Conservation (phyloP, 2,888 invertebrate genomes). For the Synergus gifuensis region DNA sequence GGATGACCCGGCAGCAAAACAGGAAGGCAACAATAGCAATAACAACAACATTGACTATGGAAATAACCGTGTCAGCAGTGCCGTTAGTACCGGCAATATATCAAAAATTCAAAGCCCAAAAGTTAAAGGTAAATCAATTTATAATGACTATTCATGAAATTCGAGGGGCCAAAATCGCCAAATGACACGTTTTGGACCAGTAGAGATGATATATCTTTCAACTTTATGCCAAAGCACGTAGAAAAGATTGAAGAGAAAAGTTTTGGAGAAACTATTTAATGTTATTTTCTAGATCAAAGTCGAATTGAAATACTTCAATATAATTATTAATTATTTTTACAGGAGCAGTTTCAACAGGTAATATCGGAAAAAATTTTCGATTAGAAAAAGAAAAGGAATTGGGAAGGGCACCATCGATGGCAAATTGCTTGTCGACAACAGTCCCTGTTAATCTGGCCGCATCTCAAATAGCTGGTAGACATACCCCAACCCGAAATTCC, state of each 20-base stretch:
- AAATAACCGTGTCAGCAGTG: conserved; percentile 68
- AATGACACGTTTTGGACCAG: conserved; percentile 41
- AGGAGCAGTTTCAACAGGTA: conserved; percentile 71
- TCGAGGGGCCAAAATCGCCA: conserved; percentile 52
- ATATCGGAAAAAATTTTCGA: conserved; percentile 67
- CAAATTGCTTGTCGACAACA: conserved; percentile 81
- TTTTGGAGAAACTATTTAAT: too few species aligned
- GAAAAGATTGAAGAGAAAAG: neutral
- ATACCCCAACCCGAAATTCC: conserved; percentile 85
- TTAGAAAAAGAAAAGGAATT: conserved; percentile 65
- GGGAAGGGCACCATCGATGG: conserved; percentile 78
- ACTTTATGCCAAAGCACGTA: neutral
- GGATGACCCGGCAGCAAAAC: conserved; percentile 57
- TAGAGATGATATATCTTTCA: neutral
- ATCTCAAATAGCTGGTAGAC: conserved; percentile 82
- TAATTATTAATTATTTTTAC: conserved; percentile 21
- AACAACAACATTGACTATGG: conserved; percentile 61
- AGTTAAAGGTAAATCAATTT: conserved; percentile 66
- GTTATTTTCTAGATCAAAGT: too few species aligned
- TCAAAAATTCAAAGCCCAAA: conserved; percentile 68
- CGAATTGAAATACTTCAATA: neutral
- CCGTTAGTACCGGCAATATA: conserved; percentile 70
- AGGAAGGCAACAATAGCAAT: conserved; percentile 48
- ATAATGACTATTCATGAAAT: conserved; percentile 47
- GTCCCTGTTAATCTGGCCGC: conserved; percentile 85